phyloP scores from a whole-genome alignment of 2,888 invertebrate genomes.

The Cordylochernes scorpioides region DNA sequence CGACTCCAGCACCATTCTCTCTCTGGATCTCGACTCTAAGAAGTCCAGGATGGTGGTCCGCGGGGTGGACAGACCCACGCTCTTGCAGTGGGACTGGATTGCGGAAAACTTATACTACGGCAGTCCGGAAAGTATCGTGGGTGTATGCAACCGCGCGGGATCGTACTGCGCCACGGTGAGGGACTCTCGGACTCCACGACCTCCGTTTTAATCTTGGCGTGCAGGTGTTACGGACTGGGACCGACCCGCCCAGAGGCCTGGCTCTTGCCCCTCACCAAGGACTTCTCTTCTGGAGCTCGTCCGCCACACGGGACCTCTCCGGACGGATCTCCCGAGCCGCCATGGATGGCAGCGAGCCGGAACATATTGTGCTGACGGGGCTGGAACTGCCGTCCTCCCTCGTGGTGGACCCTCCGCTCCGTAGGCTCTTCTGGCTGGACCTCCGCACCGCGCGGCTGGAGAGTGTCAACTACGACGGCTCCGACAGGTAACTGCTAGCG shows the following conservation, averaged over 20 bases:
- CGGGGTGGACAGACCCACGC: slow-evolving; percentile 9
- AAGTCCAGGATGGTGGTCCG: slow-evolving; percentile 1
- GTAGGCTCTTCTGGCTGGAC: slow-evolving; percentile 36
- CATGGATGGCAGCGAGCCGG: slow-evolving; percentile 89
- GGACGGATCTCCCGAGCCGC: slow-evolving; percentile 46
- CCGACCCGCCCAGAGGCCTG: slow-evolving; percentile 25
- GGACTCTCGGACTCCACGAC: slow-evolving; percentile 17
- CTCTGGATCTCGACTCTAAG: background rate
- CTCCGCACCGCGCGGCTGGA: slow-evolving; percentile 39
- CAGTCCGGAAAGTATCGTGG: slow-evolving; percentile 40
- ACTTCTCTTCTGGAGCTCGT: too few relatives aligned
- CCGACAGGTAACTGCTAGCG: too few relatives aligned
- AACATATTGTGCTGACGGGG: too few relatives aligned
- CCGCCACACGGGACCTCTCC: too few relatives aligned
- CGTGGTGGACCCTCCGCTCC: slow-evolving; percentile 32
- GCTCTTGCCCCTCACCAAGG: slow-evolving; percentile 33
- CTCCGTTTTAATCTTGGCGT: too few relatives aligned
- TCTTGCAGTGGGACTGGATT: slow-evolving; percentile 15
- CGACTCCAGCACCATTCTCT: slow-evolving; percentile 25
- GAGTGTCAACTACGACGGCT: slow-evolving; percentile 42
- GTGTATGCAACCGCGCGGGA: slow-evolving; percentile 41
- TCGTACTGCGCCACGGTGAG: slow-evolving; percentile 23
- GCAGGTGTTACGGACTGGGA: too few relatives aligned
- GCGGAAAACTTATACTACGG: slow-evolving; percentile 55
- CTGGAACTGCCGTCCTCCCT: slow-evolving; percentile 40